These are phyloP conservation scores for Aquatica leii DNA, from an alignment of 2,888 invertebrate species.

Conservation along the genomic window DNA sequence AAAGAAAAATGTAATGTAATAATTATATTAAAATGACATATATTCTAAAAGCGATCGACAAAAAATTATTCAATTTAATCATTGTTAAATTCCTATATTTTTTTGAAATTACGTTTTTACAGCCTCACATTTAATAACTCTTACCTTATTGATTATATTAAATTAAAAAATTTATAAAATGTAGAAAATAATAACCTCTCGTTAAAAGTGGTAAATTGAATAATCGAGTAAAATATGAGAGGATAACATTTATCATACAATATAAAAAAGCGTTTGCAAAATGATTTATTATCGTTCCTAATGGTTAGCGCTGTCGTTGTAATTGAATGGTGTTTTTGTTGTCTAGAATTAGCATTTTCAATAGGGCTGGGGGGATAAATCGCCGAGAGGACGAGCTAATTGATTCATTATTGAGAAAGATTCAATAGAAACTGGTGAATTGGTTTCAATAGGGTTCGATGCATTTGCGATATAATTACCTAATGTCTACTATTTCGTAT, in stretches of 20 bases:
- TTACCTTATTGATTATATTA: no score
- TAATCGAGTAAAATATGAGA: constrained; percentile 19
- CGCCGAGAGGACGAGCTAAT: constrained; percentile 38
- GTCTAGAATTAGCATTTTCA: constrained; percentile 51
- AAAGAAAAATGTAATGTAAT: no score
- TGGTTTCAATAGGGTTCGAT: background rate
- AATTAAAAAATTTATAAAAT: no score
- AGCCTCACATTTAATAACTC: no score
- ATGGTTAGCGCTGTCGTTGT: constrained; percentile 42
- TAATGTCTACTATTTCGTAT: background rate
- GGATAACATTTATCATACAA: constrained; percentile 28
- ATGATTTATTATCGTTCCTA: constrained; percentile 30
- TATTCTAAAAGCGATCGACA: no score
- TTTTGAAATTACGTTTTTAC: no score
- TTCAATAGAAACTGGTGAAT: constrained; percentile 26
- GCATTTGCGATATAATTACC: constrained; percentile 1
- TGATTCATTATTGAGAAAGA: constrained; percentile 43
- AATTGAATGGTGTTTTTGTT: constrained; percentile 54
- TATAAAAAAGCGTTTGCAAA: constrained; percentile 21
- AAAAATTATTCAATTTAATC: no score
- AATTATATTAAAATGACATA: no score
- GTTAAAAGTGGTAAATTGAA: constrained; percentile 16
- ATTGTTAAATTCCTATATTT: no score
- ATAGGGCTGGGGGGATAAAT: constrained; percentile 39
- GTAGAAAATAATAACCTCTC: constrained; percentile 9